Base-by-base conservation (phyloP, 2,888 invertebrate genomes). In the Drosophila borealis region DNA sequence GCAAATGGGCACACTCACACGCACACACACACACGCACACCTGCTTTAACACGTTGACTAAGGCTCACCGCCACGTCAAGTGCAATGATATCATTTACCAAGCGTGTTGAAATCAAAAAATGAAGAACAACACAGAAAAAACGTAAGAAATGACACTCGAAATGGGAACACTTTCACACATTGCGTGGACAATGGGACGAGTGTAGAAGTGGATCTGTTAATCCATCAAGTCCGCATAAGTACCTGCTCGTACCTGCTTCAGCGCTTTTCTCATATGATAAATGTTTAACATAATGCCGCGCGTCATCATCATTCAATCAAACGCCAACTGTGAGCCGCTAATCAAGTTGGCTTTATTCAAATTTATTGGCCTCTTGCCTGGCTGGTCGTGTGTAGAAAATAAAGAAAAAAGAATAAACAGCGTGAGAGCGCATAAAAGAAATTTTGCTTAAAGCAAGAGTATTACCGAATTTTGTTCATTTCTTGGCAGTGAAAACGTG, bases 81-180 rank as follows among this genome's bases (percentile, higher is more conserved):
- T 81, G 88, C 88, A 81, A 42, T 77, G 80, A 68, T 80, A 86
- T 66, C 74, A 78, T 68, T 46, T 61, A 41, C 67, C 54, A 49
- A 55, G 39, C 56, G 50, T 66, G 76, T 70, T 51, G 60, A 80
- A 80, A 75, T 51, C 59, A 36, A 45, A 74, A 61, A 63, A 54
- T 9, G 13, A 59, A 37, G 10, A 36, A 44, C 9, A 41, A 51
- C 13, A 55, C 17, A 17, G 17, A 13, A 13, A 42, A 59, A 83
- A 74, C 71, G 66, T 65, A 29, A 29, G 68, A 81, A 78, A 70
- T 76, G 65, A 66, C 73, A 84, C 76, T 71, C 44, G 69, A 89
- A 88, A 88, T 83, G 88, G 89, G 88, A 89, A 88, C 88, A 88
- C 88, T 88, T 88, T 88, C 88, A 88, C 90, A 77, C 76, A 64